These are phyloP conservation scores for Pseudomyrmex dendroicus DNA, from an alignment of 1,140 invertebrate species.

Conservation along the genomic window DNA sequence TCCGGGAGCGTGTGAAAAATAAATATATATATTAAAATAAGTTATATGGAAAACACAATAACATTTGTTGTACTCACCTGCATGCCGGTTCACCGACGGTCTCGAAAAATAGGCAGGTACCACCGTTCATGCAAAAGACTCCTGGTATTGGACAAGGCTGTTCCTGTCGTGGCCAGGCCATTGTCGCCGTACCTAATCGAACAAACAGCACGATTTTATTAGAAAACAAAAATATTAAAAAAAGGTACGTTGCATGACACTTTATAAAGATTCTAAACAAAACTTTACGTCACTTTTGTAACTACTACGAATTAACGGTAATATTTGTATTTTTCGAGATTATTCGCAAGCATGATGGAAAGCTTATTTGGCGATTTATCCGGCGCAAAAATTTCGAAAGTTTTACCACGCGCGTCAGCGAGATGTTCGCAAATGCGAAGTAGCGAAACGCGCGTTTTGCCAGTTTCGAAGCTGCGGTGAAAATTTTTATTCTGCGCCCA, in stretches of 20 bases:
- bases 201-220: slow-evolving; percentile 61
- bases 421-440: neutral
- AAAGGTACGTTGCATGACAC: too few relatives aligned
- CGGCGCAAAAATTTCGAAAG: slow-evolving; percentile 27
- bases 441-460: neutral
- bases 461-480: neutral
- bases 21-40: neutral
- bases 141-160: slow-evolving; percentile 89
- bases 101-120: slow-evolving; percentile 92
- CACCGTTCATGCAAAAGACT: slow-evolving; percentile 92
- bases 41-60: slow-evolving; percentile 34
- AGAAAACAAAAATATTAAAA: neutral
- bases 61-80: slow-evolving; percentile 87
- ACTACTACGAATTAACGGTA: too few relatives aligned
- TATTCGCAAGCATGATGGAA: neutral
- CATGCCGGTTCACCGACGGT: slow-evolving; percentile 91
- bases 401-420: neutral
- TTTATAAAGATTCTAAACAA: too few relatives aligned
- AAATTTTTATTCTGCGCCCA: neutral
- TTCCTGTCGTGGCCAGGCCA: slow-evolving; percentile 86
- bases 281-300: too few relatives aligned
- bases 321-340: neutral
- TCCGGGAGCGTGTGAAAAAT: neutral
- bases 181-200: slow-evolving; percentile 85
- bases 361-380: neutral